Evolutionary conservation across 2,888 invertebrate genomes (phyloP).

Genomic region (Elmis aenea): DNA sequence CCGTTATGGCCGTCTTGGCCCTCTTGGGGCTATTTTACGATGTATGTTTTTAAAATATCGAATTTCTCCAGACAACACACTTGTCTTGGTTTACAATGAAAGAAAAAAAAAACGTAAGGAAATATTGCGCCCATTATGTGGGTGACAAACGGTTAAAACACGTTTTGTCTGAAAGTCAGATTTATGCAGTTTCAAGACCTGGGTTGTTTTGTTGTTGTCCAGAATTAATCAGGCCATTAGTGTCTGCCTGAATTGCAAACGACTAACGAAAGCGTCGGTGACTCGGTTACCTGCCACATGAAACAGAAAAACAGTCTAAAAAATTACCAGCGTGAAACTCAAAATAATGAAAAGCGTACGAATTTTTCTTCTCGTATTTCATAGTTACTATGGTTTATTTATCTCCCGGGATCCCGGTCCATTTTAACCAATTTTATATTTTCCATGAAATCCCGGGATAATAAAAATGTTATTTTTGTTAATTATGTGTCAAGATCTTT

Average conservation of each 20-base stretch:
- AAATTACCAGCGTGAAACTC: not conserved
- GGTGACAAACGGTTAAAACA: conserved; percentile 27
- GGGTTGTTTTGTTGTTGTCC: conserved; percentile 25
- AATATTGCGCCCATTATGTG: conserved; percentile 25
- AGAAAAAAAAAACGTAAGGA: conserved; percentile 9
- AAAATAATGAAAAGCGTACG: not conserved
- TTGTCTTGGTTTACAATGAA: not conserved
- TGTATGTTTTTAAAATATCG: not conserved
- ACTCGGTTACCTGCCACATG: conserved; percentile 2
- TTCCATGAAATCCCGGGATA: too few species aligned
- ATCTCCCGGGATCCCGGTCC: too few species aligned
- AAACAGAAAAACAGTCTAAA: not conserved
- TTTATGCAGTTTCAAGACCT: conserved; percentile 27
- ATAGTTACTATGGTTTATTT: too few species aligned
- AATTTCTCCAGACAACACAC: not conserved
- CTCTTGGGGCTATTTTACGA: too few species aligned
- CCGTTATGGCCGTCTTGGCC: too few species aligned
- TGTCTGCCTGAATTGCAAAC: conserved; percentile 14
- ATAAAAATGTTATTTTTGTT: too few species aligned
- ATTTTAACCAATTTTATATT: too few species aligned
- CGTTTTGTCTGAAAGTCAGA: conserved; percentile 27
- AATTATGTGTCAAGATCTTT: too few species aligned
- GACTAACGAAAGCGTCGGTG: conserved; percentile 10
- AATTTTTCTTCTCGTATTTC: too few species aligned
- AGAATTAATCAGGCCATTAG: conserved; percentile 25